phyloP scores from a whole-genome alignment of 2,113 vertebrate species.

The Antennarius striatus region DNA sequence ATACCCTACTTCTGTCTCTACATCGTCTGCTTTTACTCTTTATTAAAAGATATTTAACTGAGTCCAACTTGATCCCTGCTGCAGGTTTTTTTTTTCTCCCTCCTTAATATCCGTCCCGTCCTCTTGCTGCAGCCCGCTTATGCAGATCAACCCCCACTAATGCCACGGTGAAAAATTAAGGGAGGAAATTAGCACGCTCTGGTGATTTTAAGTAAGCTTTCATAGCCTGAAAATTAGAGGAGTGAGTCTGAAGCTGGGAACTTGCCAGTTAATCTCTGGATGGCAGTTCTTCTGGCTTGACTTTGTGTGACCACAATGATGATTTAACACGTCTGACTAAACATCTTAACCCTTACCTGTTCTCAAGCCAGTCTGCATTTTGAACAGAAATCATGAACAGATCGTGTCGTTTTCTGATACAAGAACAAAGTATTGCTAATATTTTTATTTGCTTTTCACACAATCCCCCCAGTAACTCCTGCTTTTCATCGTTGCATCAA shows the following conservation, averaged over 20 bases:
- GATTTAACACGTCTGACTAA: neutral
- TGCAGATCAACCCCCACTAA: constrained; percentile 33
- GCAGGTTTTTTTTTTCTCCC: constrained; percentile 28
- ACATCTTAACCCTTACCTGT: neutral
- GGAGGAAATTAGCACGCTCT: constrained; percentile 42
- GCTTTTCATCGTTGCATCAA: too few relatives aligned
- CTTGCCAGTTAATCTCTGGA: constrained; percentile 25
- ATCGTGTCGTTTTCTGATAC: too few relatives aligned
- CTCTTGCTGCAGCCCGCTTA: constrained; percentile 16
- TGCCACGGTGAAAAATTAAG: constrained; percentile 51
- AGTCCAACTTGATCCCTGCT: constrained; percentile 30
- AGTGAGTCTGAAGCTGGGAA: constrained; percentile 12
- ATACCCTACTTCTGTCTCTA: too few relatives aligned
- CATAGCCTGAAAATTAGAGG: constrained; percentile 31
- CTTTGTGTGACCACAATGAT: constrained; percentile 8
- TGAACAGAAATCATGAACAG: neutral
- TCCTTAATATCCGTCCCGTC: constrained; percentile 48
- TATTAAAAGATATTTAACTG: neutral
- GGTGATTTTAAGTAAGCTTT: constrained; percentile 27
- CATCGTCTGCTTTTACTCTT: neutral
- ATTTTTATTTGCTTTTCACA: too few relatives aligned
- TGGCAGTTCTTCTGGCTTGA: constrained; percentile 33
- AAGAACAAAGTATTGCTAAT: too few relatives aligned
- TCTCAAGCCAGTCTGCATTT: neutral
- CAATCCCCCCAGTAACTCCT: too few relatives aligned